Evolutionary conservation across 2,797 vertebrate genomes (phyloP).

Genomic region (Champsocephalus gunnari): DNA sequence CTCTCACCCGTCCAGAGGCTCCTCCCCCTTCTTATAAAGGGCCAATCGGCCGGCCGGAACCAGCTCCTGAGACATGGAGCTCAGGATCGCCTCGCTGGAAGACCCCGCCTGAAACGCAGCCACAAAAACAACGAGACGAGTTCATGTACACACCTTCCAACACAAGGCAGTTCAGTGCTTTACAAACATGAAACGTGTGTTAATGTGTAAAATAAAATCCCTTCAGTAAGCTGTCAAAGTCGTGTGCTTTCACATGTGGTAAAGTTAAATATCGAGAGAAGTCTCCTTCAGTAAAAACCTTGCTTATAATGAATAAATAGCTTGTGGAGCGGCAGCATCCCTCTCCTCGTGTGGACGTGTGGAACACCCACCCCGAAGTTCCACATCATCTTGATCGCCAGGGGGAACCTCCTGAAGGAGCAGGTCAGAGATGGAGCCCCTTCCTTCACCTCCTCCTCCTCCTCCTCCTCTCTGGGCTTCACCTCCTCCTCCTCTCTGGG

Average conservation of each 20-base stretch:
- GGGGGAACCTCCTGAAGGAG: slow-evolving; percentile 81
- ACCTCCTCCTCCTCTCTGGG: slow-evolving; percentile 54
- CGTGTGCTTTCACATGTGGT: no score
- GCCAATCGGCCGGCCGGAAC: slow-evolving; percentile 87
- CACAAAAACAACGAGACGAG: neutral
- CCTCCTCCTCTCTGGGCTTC: slow-evolving; percentile 41
- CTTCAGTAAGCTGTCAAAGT: no score
- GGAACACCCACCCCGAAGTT: slow-evolving; percentile 90
- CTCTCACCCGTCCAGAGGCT: slow-evolving; percentile 81
- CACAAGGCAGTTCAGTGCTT: no score
- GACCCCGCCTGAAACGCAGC: slow-evolving; percentile 87
- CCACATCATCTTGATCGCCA: slow-evolving; percentile 98
- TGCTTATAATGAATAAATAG: no score
- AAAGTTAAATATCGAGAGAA: no score
- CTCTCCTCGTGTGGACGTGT: no score
- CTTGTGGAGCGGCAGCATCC: no score
- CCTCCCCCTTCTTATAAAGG: slow-evolving; percentile 76
- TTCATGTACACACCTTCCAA: no score
- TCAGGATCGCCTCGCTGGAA: slow-evolving; percentile 90
- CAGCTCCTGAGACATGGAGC: slow-evolving; percentile 91
- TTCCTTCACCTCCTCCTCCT: slow-evolving; percentile 59
- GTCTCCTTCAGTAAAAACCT: no score
- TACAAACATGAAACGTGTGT: no score
- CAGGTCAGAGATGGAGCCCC: slow-evolving; percentile 44
- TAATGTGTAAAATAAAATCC: no score